Percentiles rank a stretch among this genome's conserved stretches.
These are phyloP conservation scores for Drosophila takahashii DNA, from an alignment of 1,140 invertebrate genomes.

Conservation along the genomic window DNA sequence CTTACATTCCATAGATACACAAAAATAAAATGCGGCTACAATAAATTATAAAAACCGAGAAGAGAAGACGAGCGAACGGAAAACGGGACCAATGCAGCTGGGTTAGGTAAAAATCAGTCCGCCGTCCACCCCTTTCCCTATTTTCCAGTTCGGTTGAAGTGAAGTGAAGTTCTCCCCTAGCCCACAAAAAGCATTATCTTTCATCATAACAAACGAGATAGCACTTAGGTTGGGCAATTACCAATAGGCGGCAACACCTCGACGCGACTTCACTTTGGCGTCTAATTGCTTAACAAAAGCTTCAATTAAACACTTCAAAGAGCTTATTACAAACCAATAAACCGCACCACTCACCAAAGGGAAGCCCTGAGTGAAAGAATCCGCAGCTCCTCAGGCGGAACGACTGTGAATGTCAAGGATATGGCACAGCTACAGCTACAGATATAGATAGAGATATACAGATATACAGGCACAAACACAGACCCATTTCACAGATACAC, in stretches of 20 bases:
- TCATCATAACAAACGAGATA: constrained; percentile 34
- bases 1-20: constrained; percentile 82
- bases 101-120: constrained; percentile 17
- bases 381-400: constrained; percentile 43
- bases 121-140: background rate
- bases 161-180: constrained; percentile 17
- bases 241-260: constrained; percentile 51
- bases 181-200: constrained; percentile 7
- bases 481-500: constrained; percentile 17
- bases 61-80: constrained; percentile 27
- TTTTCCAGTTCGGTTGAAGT: constrained; percentile 12
- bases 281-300: constrained; percentile 82
- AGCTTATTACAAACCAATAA: constrained; percentile 83
- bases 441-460: constrained; percentile 24
- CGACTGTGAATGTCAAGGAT: constrained; percentile 56
- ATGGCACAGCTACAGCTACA: constrained; percentile 32
- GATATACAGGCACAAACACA: constrained; percentile 12
- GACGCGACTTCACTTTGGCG: constrained; percentile 63
- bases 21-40: constrained; percentile 81
- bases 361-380: constrained; percentile 38
- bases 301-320: constrained; percentile 83
- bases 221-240: constrained; percentile 43
- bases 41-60: constrained; percentile 72
- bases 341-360: constrained; percentile 62
- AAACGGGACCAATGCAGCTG: constrained; percentile 21